Evolutionary conservation across 2,113 vertebrate genomes (phyloP), one percentile per base, ranked within the genome.

Genomic region (Manacus vitellinus): DNA sequence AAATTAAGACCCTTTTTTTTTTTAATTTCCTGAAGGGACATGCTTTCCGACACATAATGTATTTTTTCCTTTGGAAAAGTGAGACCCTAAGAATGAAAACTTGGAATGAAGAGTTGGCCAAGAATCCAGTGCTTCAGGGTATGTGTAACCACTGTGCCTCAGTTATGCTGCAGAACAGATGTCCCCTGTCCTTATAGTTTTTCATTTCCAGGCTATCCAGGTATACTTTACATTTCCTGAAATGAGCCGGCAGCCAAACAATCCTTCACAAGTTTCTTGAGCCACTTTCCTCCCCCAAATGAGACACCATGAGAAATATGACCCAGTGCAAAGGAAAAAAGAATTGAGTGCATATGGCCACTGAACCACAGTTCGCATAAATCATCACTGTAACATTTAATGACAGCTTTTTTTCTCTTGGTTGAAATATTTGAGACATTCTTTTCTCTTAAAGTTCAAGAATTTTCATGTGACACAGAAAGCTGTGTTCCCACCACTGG

Each of bases 341-440:
- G 51, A 49, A 58, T 19, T 4, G n/a, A 76, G 22, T 54, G 31
- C 22, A 56, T 66, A 22, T 22, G 37, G 30, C 46, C 66, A 79
- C 41, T 56, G 58, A 93, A 61, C 11, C 30, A 84, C 52, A 87
- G 68, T 6, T 84, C 61, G 56, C 49, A 90, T 84, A 88, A 95
- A 81, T 90, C 61, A 86, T 22, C 28, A 35, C 47, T 65, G 35
- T 37, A 94, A 51, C 23, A 67, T 58, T 59, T 76, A 73, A 84
- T 22, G 66, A 20, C 4, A 35, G 5, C 14, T 9, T 17, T 93
- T 71, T 72, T 78, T 37, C 14, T 44, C 46, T 88, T 6, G 1
- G 65, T 63, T 90, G 76, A 96, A 94, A 65, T 93, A 95, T 88
- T 68, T 86, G 65, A 88, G 24, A 52, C 54, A 84, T 75, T 55